phyloP scores from a whole-genome alignment of 1,140 invertebrate genomes.

The Liolophura sinensis region DNA sequence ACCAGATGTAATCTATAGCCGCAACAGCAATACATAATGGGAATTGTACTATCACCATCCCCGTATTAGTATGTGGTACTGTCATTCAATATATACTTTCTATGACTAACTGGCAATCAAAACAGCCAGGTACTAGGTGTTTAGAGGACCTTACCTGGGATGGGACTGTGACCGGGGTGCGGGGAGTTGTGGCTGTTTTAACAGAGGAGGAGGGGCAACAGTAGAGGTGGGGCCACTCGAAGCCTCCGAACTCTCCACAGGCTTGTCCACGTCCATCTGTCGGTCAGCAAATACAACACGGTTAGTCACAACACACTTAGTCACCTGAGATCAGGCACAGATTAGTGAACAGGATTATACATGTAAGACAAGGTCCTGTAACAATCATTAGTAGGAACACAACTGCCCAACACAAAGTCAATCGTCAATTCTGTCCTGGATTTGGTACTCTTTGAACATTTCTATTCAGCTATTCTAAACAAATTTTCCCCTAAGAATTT shows the following conservation, averaged over 20 bases:
- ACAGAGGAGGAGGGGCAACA: constrained; percentile 33
- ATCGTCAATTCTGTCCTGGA: too few species aligned
- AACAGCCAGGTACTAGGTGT: neutral
- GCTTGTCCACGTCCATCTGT: constrained; percentile 24
- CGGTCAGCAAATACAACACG: neutral
- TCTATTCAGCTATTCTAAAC: too few species aligned
- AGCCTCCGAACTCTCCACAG: constrained; percentile 3
- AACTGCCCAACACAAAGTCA: too few species aligned
- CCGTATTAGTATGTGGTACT: neutral
- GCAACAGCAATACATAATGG: too few species aligned
- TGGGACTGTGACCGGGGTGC: constrained; percentile 9
- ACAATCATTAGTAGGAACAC: too few species aligned
- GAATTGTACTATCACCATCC: neutral
- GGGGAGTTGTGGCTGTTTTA: constrained; percentile 36
- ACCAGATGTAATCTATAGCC: too few species aligned
- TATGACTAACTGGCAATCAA: neutral
- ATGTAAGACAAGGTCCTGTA: too few species aligned
- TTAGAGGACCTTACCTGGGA: neutral
- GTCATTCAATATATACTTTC: neutral
- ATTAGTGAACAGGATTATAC: too few species aligned
- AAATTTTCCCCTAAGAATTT: too few species aligned
- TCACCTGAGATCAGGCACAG: too few species aligned
- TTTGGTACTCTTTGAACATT: too few species aligned
- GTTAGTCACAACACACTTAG: too few species aligned
- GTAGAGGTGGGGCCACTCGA: neutral